Conservation (phyloP, 2,797 vertebrate species). For the Alauda arvensis region DNA sequence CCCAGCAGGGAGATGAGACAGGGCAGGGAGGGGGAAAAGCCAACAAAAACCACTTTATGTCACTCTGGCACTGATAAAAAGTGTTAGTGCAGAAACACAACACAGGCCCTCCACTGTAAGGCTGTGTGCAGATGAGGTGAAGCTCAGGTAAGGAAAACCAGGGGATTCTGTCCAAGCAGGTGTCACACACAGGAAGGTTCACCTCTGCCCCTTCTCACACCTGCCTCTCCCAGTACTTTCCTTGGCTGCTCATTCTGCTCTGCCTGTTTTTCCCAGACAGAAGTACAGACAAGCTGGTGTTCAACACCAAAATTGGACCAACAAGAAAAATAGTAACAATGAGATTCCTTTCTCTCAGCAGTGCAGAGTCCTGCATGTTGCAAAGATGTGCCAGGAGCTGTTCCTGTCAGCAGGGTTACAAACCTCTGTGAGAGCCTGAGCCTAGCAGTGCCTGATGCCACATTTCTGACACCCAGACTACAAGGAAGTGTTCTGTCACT, state of each 20-base stretch:
- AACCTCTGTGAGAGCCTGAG: background rate
- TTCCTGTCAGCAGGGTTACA: fast-evolving
- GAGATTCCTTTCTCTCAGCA: background rate
- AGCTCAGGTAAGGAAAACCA: background rate
- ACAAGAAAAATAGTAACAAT: background rate
- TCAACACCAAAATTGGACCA: background rate
- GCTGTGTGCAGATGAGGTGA: background rate
- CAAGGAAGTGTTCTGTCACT: background rate
- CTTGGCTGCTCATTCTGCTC: background rate
- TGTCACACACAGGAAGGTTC: background rate
- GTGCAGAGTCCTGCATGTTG: fast-evolving
- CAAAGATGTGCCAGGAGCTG: background rate
- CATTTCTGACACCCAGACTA: background rate
- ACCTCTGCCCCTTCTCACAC: background rate
- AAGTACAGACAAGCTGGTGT: background rate
- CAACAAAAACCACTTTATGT: background rate
- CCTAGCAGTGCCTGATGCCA: background rate
- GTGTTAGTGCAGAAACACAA: background rate
- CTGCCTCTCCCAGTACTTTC: background rate
- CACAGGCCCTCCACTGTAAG: fast-evolving
- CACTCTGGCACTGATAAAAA: background rate
- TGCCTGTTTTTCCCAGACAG: background rate
- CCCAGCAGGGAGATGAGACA: background rate
- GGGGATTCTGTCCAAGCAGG: background rate
- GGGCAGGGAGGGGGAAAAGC: fast-evolving